phyloP scores from a whole-genome alignment of 1,140 invertebrate species.

The Drosophila setifemur region DNA sequence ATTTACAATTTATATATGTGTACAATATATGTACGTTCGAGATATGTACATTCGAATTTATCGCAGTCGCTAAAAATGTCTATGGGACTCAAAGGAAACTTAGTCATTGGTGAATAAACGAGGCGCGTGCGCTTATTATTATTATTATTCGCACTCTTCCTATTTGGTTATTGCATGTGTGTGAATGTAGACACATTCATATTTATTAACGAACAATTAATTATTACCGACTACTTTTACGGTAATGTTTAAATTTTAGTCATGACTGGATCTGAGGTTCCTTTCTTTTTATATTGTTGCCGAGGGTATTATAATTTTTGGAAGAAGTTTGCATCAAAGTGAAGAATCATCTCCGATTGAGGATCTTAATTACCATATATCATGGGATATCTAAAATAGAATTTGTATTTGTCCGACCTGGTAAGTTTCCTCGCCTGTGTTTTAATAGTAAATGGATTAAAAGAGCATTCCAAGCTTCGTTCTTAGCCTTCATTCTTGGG shows the following conservation, averaged over 20 bases:
- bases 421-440: no score
- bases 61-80: slow-evolving; percentile 11
- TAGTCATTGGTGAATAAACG: slow-evolving; percentile 56
- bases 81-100: slow-evolving; percentile 45
- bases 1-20: slow-evolving; percentile 74
- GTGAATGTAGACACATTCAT: background rate
- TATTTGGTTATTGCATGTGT: slow-evolving; percentile 14
- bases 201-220: slow-evolving; percentile 62
- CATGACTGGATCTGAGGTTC: slow-evolving; percentile 16
- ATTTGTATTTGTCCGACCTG: no score
- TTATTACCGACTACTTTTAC: slow-evolving; percentile 33
- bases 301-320: no score
- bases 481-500: no score
- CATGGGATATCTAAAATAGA: background rate
- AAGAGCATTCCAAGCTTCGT: no score
- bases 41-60: slow-evolving; percentile 28
- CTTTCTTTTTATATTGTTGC: background rate
- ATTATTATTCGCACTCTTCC: slow-evolving; percentile 39
- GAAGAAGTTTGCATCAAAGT: no score
- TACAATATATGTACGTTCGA: slow-evolving; percentile 1
- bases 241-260: slow-evolving; percentile 53
- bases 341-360: no score
- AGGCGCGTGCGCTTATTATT: slow-evolving; percentile 59
- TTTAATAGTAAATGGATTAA: no score
- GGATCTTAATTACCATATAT: no score